These are phyloP conservation scores for Athene cunicularia DNA, from an alignment of 2,113 vertebrate species.

Conservation along the genomic window DNA sequence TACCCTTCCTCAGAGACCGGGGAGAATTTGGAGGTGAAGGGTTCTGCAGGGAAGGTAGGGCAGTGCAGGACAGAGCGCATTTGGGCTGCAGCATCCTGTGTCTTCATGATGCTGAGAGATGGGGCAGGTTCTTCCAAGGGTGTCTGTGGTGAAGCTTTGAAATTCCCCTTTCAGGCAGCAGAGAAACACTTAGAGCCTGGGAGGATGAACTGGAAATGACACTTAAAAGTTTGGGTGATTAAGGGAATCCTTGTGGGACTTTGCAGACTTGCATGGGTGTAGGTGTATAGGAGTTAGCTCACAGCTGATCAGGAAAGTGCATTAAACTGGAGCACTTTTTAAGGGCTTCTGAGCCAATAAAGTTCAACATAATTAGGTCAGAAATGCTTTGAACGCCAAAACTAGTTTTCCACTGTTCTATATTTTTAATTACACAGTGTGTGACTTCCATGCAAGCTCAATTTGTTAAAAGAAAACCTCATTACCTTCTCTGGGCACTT, in stretches of 20 bases:
- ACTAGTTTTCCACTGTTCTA: slow-evolving; percentile 57
- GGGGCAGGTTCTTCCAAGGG: background rate
- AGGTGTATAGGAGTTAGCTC: background rate
- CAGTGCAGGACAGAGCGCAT: background rate
- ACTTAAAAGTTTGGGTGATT: background rate
- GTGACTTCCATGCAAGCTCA: too few species aligned
- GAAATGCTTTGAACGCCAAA: slow-evolving; percentile 61
- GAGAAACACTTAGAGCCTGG: background rate
- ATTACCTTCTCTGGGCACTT: background rate
- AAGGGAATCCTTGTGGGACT: background rate
- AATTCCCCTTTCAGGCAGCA: background rate
- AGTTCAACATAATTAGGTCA: slow-evolving; percentile 60
- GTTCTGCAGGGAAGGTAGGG: background rate
- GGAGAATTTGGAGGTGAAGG: background rate
- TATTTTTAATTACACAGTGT: slow-evolving; percentile 48
- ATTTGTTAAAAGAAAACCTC: slow-evolving; percentile 13
- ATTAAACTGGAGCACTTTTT: slow-evolving; percentile 28
- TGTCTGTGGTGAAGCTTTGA: background rate
- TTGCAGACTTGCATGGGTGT: background rate
- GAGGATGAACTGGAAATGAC: background rate
- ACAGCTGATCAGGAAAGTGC: background rate
- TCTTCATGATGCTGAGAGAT: background rate
- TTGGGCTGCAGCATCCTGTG: background rate
- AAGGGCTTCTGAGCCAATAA: slow-evolving; percentile 59
- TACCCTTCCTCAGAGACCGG: background rate